These are phyloP conservation scores for Zosterops hypoxanthus DNA, from an alignment of 2,113 vertebrate genomes.

Conservation along the genomic window DNA sequence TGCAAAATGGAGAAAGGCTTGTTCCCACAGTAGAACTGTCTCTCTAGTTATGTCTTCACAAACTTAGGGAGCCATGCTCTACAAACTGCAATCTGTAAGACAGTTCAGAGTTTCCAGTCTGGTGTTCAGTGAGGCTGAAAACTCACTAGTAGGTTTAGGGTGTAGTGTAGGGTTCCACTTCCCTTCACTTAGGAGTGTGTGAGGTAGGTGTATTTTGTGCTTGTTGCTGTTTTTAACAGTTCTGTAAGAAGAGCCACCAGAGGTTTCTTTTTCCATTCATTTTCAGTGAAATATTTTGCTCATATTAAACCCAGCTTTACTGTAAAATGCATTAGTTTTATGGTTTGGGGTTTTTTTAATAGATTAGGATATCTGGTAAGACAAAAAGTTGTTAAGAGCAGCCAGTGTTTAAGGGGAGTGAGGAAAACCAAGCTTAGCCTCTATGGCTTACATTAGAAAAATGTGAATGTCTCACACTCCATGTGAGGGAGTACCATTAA, in stretches of 20 bases:
- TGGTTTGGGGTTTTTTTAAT: not conserved
- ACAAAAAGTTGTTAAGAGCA: not conserved
- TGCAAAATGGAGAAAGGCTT: not conserved
- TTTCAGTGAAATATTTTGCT: not conserved
- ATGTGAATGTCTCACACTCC: not conserved
- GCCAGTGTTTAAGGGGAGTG: not conserved
- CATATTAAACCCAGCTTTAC: not conserved
- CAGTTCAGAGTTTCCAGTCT: not conserved
- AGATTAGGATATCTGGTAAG: not conserved
- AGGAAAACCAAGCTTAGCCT: not conserved
- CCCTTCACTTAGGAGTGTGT: not conserved
- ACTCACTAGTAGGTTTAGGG: no score
- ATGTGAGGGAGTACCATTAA: not conserved
- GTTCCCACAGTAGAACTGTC: not conserved
- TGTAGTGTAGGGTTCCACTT: not conserved
- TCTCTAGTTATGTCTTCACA: not conserved
- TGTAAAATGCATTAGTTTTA: not conserved
- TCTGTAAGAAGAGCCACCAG: not conserved
- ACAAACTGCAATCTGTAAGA: not conserved
- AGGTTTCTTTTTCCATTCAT: not conserved
- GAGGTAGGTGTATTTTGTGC: not conserved
- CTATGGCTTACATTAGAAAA: not conserved
- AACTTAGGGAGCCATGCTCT: accelerated
- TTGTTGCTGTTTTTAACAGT: not conserved
- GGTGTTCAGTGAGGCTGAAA: not conserved